Conservation (phyloP, 53 echinoderm and acorn worm genomes). For the Crossaster papposus region DNA sequence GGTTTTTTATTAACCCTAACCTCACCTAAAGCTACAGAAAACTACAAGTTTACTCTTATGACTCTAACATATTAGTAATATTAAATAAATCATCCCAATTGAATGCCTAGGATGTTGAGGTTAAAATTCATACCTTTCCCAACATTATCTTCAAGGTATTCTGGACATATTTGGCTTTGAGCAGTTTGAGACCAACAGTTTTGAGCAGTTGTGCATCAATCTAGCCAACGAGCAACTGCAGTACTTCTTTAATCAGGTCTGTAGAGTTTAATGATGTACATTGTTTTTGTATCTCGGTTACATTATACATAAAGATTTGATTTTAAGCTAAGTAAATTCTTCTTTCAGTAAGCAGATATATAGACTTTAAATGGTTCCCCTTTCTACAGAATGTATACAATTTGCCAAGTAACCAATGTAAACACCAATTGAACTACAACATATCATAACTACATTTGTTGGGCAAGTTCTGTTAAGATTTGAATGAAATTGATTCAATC, state of each 20-base stretch:
- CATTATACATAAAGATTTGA: not conserved
- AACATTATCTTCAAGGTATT: slow-evolving; percentile 69
- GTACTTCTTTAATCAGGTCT: slow-evolving; percentile 95
- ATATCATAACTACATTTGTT: too few species aligned
- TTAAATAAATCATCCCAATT: too few species aligned
- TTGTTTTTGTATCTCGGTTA: not conserved
- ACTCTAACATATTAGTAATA: too few species aligned
- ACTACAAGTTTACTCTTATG: too few species aligned
- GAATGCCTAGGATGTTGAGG: too few species aligned
- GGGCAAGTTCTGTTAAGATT: too few species aligned
- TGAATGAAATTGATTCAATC: too few species aligned
- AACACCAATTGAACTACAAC: too few species aligned
- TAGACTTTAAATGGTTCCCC: not conserved
- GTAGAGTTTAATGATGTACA: not conserved
- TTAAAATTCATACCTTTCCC: not conserved
- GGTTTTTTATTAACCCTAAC: not conserved
- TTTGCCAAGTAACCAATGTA: too few species aligned
- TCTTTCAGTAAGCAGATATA: not conserved
- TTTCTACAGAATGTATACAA: not conserved
- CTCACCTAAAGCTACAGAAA: too few species aligned
- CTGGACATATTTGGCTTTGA: slow-evolving; percentile 99
- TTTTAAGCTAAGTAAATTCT: not conserved
- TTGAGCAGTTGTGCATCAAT: slow-evolving; percentile 97
- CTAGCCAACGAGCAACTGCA: slow-evolving; percentile 98
- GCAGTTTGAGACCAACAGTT: slow-evolving; percentile 92